Evolutionary conservation across 2,797 vertebrate genomes (phyloP), one percentile per base, ranked within the genome.

Genomic region (Thaleichthys pacificus): DNA sequence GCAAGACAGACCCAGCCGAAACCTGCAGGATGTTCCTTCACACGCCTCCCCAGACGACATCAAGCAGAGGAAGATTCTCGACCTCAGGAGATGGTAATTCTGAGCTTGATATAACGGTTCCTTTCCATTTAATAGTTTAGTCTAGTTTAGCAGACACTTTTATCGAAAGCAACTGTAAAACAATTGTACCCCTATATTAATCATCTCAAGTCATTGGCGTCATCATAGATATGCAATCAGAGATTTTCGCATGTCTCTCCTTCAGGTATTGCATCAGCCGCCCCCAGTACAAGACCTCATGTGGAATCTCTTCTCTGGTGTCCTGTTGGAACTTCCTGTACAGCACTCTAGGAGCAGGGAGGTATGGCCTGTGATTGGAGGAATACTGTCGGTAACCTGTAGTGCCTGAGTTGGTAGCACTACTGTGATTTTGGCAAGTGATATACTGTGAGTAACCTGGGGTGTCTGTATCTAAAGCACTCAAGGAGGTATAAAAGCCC

Each of bases 321-420:
- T 99, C 98, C 70, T 98, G 96, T 87, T 99, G 98, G 98, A 99
- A 99, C 91, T 99, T 98, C 86, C 87, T 99, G 64, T 99, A 96
- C 85, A 99, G 97, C 89, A 96, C 95, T 1, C 85, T 98, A 84
- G 98, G 97, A 85, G 94, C 96, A 82, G 97, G 98, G 77, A 98
- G 95, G 98, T 99, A 87, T 0, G 0, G 5, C 22, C 35, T 49
- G 14, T 1, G 54, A 35, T 12, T 7, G 1, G 38, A 57, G n/a
- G 24, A 26, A 67, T 6, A 8, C 9, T 57, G 67, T 72, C 30
- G 14, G 28, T 28, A n/a, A 63, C 11, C 61, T 5, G 5, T 68
- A 1, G 8, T 61, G 22, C 1, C 22, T 24, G 22, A 24, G 22
- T 24, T 24, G 22, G 17, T 47, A 47, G 9, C 42, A 3, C 9